These are phyloP conservation scores for Pelagia noctiluca DNA, from an alignment of 30 jellyfish, hydroid and myxozoan species.

Conservation along the genomic window DNA sequence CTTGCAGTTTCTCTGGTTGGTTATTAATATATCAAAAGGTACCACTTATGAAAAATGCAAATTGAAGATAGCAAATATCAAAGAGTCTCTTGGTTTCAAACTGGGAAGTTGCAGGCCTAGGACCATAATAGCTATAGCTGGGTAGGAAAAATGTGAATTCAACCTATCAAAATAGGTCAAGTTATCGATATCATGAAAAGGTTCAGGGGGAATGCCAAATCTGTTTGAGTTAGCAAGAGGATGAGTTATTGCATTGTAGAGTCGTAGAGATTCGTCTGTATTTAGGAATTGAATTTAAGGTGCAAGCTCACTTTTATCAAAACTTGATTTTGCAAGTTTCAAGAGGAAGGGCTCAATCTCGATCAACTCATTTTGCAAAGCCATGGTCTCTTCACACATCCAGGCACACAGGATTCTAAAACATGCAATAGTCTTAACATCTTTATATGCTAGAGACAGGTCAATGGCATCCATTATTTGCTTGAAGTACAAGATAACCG, in stretches of 20 bases:
- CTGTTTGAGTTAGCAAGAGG: no score
- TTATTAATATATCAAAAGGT: no score
- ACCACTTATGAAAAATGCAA: no score
- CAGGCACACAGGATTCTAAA: constrained; percentile 29
- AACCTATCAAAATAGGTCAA: no score
- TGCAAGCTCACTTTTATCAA: not conserved
- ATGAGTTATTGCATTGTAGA: not conserved
- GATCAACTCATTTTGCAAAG: constrained; percentile 24
- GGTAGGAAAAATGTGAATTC: no score
- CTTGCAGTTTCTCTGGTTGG: no score
- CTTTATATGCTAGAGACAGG: not conserved
- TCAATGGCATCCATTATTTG: not conserved
- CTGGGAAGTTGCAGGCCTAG: no score
- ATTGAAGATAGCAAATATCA: no score
- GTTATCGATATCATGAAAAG: not conserved
- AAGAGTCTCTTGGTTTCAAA: no score
- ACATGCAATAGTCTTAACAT: constrained; percentile 36
- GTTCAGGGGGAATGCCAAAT: no score
- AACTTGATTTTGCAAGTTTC: constrained; percentile 32
- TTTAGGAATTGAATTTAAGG: not conserved
- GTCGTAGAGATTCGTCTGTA: not conserved
- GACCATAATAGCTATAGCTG: no score
- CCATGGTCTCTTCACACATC: constrained; percentile 56
- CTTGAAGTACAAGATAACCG: constrained; percentile 10
- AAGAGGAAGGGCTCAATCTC: constrained; percentile 29